Percentiles rank a stretch among this genome's conserved stretches.
phyloP scores from a whole-genome alignment of 2,113 vertebrate species.

The Semnornis frantzii region DNA sequence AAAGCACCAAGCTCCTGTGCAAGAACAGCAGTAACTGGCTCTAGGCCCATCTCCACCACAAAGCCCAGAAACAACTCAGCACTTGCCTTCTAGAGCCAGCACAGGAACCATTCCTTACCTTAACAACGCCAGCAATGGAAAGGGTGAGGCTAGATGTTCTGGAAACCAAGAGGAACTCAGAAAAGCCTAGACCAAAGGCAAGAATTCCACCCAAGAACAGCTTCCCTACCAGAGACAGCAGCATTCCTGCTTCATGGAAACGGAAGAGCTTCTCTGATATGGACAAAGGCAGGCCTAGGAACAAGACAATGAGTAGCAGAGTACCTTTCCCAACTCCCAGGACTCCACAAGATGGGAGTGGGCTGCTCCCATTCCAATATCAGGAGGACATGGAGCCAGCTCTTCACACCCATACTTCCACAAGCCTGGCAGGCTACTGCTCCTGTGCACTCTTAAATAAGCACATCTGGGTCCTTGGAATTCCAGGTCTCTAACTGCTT shows the following conservation, averaged over 20 bases:
- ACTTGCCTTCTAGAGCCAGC: constrained; percentile 3
- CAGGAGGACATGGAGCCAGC: neutral
- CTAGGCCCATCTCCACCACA: neutral
- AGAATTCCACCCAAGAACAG: constrained; percentile 86
- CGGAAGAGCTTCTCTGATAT: constrained; percentile 88
- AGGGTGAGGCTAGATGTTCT: constrained; percentile 93
- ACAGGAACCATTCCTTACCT: constrained; percentile 77
- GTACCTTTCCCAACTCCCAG: neutral
- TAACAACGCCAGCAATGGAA: constrained; percentile 94
- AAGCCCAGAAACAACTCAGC: neutral
- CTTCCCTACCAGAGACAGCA: constrained; percentile 79
- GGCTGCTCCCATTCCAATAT: constrained; percentile 1
- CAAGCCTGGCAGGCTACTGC: neutral
- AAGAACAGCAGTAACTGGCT: neutral
- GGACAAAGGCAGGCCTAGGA: constrained; percentile 86
- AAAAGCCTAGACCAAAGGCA: constrained; percentile 94
- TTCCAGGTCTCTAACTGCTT: neutral
- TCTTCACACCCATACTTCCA: neutral
- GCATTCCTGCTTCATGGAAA: constrained; percentile 79
- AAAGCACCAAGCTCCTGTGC: neutral
- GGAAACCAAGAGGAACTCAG: constrained; percentile 94
- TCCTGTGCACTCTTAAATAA: neutral
- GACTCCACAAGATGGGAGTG: neutral
- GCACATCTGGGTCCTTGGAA: neutral
- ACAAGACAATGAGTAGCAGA: neutral